A percentile compares a stretch with the other conserved stretches of the same genome.
Conservation (phyloP, 2,113 vertebrate species). For the Turdus rufiventris region DNA sequence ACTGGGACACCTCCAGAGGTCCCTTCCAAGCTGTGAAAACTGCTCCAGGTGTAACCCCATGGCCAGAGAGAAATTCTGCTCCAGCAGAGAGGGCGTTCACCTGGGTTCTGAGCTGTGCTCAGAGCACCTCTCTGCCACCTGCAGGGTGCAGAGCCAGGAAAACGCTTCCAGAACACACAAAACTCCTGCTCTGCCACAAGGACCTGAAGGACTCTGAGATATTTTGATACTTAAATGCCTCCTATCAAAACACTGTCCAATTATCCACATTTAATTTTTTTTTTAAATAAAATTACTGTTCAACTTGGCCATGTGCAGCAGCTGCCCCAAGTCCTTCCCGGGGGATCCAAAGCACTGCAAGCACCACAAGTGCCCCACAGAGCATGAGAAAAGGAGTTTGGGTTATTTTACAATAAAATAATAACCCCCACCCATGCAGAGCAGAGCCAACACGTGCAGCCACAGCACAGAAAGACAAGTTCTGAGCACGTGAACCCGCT, state of each 20-base stretch:
- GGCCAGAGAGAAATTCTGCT: background rate
- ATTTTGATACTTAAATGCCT: background rate
- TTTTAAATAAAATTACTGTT: background rate
- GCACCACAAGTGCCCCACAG: background rate
- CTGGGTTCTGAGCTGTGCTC: fast-evolving
- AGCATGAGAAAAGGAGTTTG: background rate
- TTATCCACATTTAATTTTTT: background rate
- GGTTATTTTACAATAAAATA: background rate
- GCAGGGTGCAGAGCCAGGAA: background rate
- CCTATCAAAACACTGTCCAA: background rate
- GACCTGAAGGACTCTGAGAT: background rate
- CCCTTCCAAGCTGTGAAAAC: background rate
- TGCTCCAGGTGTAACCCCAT: background rate
- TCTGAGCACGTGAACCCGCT: background rate
- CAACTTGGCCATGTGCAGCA: fast-evolving
- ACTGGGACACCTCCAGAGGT: background rate
- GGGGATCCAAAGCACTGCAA: background rate
- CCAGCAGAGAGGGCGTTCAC: background rate
- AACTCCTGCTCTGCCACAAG: background rate
- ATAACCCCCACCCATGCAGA: background rate
- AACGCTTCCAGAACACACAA: fast-evolving
- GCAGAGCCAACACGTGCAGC: background rate
- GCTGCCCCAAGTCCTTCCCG: background rate
- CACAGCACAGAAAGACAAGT: background rate
- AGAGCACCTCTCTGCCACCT: background rate